These are phyloP conservation scores for Thecophora atra DNA, from an alignment of 2,888 invertebrate genomes.

Conservation along the genomic window DNA sequence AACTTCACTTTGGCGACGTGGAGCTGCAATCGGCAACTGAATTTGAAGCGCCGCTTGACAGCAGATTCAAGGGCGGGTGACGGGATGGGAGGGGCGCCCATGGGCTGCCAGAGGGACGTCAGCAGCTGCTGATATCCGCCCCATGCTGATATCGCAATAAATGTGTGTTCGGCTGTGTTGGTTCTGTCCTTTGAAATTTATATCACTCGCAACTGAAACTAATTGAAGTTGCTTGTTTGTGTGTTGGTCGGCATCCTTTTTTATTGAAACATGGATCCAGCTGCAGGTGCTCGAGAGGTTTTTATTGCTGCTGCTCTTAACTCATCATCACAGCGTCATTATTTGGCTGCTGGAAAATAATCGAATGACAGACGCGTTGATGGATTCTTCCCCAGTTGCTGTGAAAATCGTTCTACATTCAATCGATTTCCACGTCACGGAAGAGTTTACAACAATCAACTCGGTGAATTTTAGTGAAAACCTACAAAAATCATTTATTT, in stretches of 20 bases:
- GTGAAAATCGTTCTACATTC: background rate
- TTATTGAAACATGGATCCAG: background rate
- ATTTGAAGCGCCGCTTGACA: background rate
- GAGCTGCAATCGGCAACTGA: background rate
- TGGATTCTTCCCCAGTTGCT: background rate
- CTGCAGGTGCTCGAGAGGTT: background rate
- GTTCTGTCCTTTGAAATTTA: background rate
- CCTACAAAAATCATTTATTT: no score
- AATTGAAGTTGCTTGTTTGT: background rate
- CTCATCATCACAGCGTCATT: background rate
- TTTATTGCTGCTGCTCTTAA: background rate
- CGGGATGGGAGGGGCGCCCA: no score
- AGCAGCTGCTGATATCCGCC: conserved; percentile 8
- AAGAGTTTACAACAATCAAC: no score
- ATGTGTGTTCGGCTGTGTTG: background rate
- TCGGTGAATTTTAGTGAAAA: no score
- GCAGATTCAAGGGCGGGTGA: no score
- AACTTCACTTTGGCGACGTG: conserved; percentile 3
- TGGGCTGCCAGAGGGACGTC: no score
- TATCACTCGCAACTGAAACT: conserved; percentile 5
- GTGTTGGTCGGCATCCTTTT: background rate
- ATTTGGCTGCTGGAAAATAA: background rate
- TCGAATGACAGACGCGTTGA: background rate
- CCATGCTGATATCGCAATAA: background rate
- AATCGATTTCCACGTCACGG: background rate